phyloP scores from a whole-genome alignment of 2,888 invertebrate species.

The Diaprepes abbreviatus region DNA sequence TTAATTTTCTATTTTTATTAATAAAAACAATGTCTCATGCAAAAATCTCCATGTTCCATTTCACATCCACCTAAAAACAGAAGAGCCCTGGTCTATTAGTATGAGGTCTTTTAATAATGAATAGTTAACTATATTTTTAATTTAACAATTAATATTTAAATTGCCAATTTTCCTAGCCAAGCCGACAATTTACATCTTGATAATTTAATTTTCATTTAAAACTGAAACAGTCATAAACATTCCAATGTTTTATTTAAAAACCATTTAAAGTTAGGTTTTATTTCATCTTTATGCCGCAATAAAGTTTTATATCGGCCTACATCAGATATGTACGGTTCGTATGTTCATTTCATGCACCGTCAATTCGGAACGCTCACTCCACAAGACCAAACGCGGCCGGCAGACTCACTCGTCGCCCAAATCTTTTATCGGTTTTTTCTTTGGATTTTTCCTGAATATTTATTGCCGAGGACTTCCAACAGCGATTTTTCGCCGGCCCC shows the following conservation, averaged over 20 bases:
- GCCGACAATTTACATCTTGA: no score
- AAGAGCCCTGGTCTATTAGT: no score
- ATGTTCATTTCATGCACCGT: constrained; percentile 41
- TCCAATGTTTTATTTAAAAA: neutral
- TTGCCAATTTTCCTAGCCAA: no score
- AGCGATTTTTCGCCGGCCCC: constrained; percentile 32
- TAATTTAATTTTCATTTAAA: no score
- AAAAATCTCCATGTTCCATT: no score
- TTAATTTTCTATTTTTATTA: no score
- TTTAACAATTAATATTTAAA: no score
- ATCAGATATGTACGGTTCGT: constrained; percentile 17
- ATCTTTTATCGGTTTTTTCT: constrained; percentile 38
- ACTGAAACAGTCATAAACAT: no score
- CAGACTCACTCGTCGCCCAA: constrained; percentile 23
- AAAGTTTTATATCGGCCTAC: constrained; percentile 12
- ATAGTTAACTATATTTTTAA: no score
- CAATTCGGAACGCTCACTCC: constrained; percentile 27
- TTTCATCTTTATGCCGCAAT: neutral
- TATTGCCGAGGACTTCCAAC: constrained; percentile 38
- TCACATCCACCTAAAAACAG: no score
- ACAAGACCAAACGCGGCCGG: constrained; percentile 24
- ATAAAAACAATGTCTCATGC: no score
- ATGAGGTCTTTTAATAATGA: no score
- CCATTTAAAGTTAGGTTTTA: neutral
- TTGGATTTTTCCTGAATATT: constrained; percentile 39